Percentiles rank a stretch among this genome's conserved stretches.
Evolutionary conservation across 2,888 invertebrate genomes (phyloP).

Genomic region (Atethmia centrago): DNA sequence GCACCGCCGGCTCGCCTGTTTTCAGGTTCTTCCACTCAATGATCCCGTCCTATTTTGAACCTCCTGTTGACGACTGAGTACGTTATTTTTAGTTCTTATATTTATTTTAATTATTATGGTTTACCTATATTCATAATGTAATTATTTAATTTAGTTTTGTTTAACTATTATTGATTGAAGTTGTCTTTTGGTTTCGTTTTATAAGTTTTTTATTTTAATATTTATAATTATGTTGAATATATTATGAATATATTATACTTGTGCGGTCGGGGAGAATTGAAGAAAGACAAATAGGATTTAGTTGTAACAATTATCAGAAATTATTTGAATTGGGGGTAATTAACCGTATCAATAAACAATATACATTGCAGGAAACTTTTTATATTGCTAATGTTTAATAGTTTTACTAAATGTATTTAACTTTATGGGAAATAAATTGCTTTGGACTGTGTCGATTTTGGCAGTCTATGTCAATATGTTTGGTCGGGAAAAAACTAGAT

Average conservation of each 20-base stretch:
- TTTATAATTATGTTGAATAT: not conserved
- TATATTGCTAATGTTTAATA: not conserved
- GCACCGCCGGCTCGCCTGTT: conserved; percentile 24
- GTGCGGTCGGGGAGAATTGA: not conserved
- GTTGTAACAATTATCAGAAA: not conserved
- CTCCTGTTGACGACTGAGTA: conserved; percentile 58
- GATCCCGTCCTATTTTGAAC: conserved; percentile 58
- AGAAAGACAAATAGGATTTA: conserved; percentile 13
- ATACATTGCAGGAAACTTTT: not conserved
- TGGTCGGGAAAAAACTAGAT: not conserved
- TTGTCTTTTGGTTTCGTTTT: conserved; percentile 16
- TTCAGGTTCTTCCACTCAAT: conserved; percentile 64
- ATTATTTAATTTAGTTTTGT: conserved; percentile 1
- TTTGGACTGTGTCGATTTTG: not conserved
- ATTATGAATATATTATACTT: not conserved
- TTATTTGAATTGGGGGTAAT: not conserved
- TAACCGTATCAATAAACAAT: conserved; percentile 2
- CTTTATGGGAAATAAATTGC: not conserved
- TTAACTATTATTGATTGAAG: conserved; percentile 3
- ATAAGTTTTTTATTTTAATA: conserved; percentile 4
- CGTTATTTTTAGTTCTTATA: conserved; percentile 32
- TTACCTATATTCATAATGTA: not conserved
- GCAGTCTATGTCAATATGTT: not conserved
- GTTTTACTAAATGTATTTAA: not conserved
- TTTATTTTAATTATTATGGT: conserved; percentile 8